Evolutionary conservation across 2,113 vertebrate genomes (phyloP), one percentile per base, ranked within the genome.

Genomic region (Myiozetetes cayanensis): DNA sequence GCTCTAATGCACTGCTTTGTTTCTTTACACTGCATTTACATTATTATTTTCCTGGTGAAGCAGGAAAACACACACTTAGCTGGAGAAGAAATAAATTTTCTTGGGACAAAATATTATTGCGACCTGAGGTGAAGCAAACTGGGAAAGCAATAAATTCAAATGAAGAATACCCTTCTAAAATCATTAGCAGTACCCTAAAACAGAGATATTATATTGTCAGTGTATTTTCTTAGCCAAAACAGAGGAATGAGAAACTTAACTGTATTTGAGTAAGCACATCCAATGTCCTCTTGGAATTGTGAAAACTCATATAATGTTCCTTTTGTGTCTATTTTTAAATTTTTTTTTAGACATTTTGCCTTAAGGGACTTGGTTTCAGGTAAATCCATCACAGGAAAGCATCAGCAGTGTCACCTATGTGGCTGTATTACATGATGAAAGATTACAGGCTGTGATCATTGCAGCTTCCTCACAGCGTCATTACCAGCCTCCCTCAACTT

Each of bases 301-400:
- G 37, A 56, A 95, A 90, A 68, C 3, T 76, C 55, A n/a, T 55
- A 84, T 41, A 75, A 23, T 73, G 15, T 16, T 86, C 17, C n/a
- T 61, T 92, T 66, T 25, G 44, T 52, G 19, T 49, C 10, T 6
- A 17, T 50, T 66, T 35, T 59, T 23, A 22, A 58, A 4, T 9
- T n/a, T 23, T 35, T 76, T 33, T 70, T 37, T 11, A 37, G 41
- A 52, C 11, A 43, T 84, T 94, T 94, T 93, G 15, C 52, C 80
- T 88, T 27, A 71, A 47, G 62, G 27, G 47, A 59, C 66, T 59
- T 82, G 13, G 9, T 43, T 79, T 63, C 39, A 84, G 84, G 31
- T 87, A 93, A 96, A 95, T 94, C 66, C 47, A 84, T 93, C 89
- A 95, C 68, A 73, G 72, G 22, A 82, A 89, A 91, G 8, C 68